Base-by-base conservation (phyloP, 2,888 invertebrate genomes). In the Seira ritae region DNA sequence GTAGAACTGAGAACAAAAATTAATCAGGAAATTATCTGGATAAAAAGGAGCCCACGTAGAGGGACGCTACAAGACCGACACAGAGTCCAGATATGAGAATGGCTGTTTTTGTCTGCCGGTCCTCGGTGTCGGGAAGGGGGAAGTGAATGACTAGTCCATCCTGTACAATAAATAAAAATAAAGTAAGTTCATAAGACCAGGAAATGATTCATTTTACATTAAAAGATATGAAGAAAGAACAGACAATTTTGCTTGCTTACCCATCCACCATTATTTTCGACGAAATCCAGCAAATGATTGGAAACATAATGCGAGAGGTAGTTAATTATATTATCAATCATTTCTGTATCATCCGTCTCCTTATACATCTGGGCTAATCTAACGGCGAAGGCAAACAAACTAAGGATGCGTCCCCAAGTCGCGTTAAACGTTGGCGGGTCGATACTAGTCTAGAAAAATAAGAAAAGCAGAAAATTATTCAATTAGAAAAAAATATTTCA, bases 181-280 rank as follows among this genome's bases (percentile, higher is more conserved):
- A 65, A 69, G 3, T 46, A 31, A 31, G 8, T 31, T 2, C 3
- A 31, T 31, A 4, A 31, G n/a, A n/a, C 8, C 6, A 62, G 10
- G 17, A 17, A 10, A 62, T 62, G 17, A 55, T 8, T n/a, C 6
- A 55, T 22, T 46, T 8, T 50, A 23, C 20, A 50, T 23, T 24
- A 10, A 55, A 62, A 19, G 73, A 37, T 73, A 1, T 46, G 17
- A 24, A 60, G 17, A 68, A 76, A 62, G 19, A 24, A 23, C 42
- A 22, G 71, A 37, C 12, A 31, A 19, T 42, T 67, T 67, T 10
- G n/a, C 23, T 42, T 55, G 15, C 91, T 90, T 87, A 92, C 92
- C 92, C 92, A 92, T 88, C 92, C 92, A 65, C 91, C 92, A 15
- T 91, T 90, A 76, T 90, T 90, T 89, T 90, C 91, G 77, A 92